These are phyloP conservation scores for Temnothorax curvispinosus DNA, from an alignment of 1,140 invertebrate genomes.

Conservation along the genomic window DNA sequence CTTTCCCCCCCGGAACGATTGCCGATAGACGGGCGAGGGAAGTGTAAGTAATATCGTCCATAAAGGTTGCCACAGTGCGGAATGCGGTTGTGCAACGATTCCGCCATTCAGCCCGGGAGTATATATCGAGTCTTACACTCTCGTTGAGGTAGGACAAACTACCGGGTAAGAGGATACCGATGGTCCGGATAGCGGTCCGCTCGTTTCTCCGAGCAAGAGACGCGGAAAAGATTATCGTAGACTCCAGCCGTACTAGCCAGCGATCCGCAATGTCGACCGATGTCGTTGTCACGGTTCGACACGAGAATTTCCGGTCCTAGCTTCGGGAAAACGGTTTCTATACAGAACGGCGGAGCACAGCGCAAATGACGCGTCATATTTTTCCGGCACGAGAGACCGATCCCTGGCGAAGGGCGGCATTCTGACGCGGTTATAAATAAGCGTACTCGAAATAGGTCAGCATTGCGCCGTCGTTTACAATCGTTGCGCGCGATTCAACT, in stretches of 20 bases:
- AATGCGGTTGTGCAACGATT: slow-evolving; percentile 50
- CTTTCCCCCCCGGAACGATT: slow-evolving; percentile 15
- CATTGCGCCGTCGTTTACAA: neutral
- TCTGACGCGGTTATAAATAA: slow-evolving; percentile 26
- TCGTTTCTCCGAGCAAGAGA: slow-evolving; percentile 30
- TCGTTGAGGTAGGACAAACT: slow-evolving; percentile 38
- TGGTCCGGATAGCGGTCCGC: neutral
- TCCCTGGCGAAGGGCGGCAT: neutral
- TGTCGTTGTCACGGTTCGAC: neutral
- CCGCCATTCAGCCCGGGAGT: slow-evolving; percentile 10
- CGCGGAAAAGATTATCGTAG: slow-evolving; percentile 47
- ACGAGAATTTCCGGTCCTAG: neutral
- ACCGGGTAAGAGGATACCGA: slow-evolving; percentile 35
- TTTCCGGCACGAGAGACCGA: slow-evolving; percentile 28
- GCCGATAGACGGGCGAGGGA: neutral
- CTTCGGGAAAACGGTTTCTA: neutral
- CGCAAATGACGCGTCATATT: slow-evolving; percentile 28
- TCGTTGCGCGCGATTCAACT: neutral
- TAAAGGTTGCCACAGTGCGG: slow-evolving; percentile 32
- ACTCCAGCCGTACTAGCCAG: slow-evolving; percentile 3
- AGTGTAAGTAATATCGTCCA: slow-evolving; percentile 54
- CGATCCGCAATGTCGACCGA: slow-evolving; percentile 23
- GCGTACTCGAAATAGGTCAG: slow-evolving; percentile 20
- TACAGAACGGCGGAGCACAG: neutral
- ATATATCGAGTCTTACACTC: slow-evolving; percentile 8